Evolutionary conservation across 1,140 invertebrate genomes (phyloP), one percentile per base, ranked within the genome.

Genomic region (Pemphigus obesinymphae): DNA sequence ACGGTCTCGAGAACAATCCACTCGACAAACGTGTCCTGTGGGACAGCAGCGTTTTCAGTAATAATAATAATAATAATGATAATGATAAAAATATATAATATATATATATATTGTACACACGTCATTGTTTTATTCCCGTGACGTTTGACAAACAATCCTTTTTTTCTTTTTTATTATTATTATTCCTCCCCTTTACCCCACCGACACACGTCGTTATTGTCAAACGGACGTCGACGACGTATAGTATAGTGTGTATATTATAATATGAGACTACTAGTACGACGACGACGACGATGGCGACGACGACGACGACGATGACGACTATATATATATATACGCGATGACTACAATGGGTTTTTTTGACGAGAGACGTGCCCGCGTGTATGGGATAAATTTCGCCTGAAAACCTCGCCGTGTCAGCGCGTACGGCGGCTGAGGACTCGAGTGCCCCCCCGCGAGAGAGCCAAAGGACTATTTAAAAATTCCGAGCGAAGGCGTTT

Each of bases 121-220:
- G 45, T 73, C 70, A 73, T 73, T 73, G 70, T 73, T 73, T 73
- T 73, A 73, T 73, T 45, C 70, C 43, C 70, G 70, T 73, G 70
- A 73, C 70, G 70, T 73, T 73, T 73, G 70, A 48, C 70, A 73
- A 73, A 73, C 70, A 73, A 73, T 73, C 70, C 70, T 73, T 73
- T 73, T 63, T 70, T 70, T 70, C 45, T 70, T 58, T 23, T 23
- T 58, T 58, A 58, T 58, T 26, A 61, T 61, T 43, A 72, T 72
- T 45, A 40, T 43, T 11, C 2, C 23, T 11, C 17, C 8, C 13
- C 11, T n/a, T n/a, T n/a, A n/a, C 43, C 17, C 17, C 40, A 7
- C 10, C 23, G 70, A 26, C 26, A 11, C 8, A 26, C 40, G 29
- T 31, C 70, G 63, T 68, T 15, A 37, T 40, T 37, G 66, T 40